Base-by-base conservation (phyloP, 2,797 vertebrate species). In the Acanthurus leucopareius region DNA sequence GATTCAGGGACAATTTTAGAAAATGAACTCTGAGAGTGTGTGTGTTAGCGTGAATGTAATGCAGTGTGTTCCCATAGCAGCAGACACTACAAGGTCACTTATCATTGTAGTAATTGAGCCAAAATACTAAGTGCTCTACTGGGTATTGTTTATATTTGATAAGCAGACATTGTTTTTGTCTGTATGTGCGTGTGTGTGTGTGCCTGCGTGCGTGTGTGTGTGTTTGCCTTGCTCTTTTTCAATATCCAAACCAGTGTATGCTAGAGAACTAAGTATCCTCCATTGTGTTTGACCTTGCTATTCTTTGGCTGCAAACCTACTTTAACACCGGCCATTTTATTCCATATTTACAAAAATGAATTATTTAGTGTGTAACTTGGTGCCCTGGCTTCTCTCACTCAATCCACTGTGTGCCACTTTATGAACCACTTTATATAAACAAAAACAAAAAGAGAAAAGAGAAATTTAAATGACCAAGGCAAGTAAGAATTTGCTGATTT, bases 21-120 rank as follows among this genome's bases (percentile, higher is more conserved):
- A 84, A 74, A 83, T 75, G 22, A 77, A 83, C 40, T 84, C 11
- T 77, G 22, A 44, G 72, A 51, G 54, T 64, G 58, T 59, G 47
- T 68, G 42, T 75, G 47, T 44, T 49, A 54, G 48, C 64, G 49
- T 58, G 44, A 69, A 52, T 65, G 44, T 47, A 28, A 51, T 61
- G 62, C 35, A 1, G 28, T 17, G 45, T 10, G 74, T 80, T 79
- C n/a, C 44, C 38, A 75, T 44, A 38, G 58, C 57, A 56, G 63
- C 75, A 83, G 48, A 54, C 49, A 76, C 13, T 17, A 60, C 64
- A 58, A 75, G 52, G 64, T 80, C 47, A 54, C 58, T 79, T 57
- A 54, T 58, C 10, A 25, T 47, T 59, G 59, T 28, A 59, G 49
- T 61, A 59, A 73, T 25, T 48, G 17, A 79, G 47, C 22, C 53